Percentiles rank a stretch among this genome's conserved stretches.
Conservation (phyloP, 2,888 invertebrate species). For the Eupithecia exiguata region DNA sequence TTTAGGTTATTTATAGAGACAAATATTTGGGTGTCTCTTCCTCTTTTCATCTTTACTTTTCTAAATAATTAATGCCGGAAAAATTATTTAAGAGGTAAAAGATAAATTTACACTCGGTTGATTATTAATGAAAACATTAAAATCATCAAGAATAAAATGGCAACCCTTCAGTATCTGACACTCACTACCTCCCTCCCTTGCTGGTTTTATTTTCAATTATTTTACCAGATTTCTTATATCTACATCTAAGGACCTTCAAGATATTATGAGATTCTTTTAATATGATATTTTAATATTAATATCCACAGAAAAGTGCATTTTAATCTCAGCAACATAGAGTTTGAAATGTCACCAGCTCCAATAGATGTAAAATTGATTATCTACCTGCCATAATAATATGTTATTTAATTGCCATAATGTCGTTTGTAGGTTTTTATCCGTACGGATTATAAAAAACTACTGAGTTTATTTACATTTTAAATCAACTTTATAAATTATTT, state of each 20-base stretch:
- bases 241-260: background rate
- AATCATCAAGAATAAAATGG: background rate
- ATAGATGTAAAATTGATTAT: background rate
- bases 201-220: background rate
- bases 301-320: background rate
- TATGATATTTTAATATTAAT: background rate
- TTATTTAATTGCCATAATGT: background rate
- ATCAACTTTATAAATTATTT: conserved; percentile 6
- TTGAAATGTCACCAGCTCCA: background rate
- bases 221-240: background rate
- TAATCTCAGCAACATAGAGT: background rate
- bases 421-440: conserved; percentile 3
- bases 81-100: background rate
- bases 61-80: background rate
- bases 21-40: background rate
- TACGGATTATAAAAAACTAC: conserved; percentile 28
- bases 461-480: conserved; percentile 27
- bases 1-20: background rate
- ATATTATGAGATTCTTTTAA: background rate
- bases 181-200: background rate
- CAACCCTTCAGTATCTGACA: background rate
- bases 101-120: background rate
- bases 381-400: background rate
- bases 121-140: background rate
- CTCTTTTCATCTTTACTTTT: background rate